Base-by-base conservation (phyloP, 2,113 vertebrate species). In the Machaerirhynchus nigripectus region DNA sequence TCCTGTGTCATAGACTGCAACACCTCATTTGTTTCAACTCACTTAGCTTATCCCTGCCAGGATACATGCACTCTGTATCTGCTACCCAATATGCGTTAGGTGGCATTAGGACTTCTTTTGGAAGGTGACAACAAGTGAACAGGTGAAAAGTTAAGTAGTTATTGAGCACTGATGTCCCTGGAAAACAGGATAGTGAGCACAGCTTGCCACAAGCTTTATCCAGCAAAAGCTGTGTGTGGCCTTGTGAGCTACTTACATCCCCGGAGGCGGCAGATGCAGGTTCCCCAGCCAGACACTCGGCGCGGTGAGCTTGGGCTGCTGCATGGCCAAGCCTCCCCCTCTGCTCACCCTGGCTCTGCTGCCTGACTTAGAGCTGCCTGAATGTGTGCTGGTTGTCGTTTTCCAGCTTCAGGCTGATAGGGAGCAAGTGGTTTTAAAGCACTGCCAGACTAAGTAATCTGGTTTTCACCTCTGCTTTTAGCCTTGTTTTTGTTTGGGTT, bases 21-120 rank as follows among this genome's bases (percentile, higher is more conserved):
- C 93, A 97, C 91, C 69, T 93, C 93, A 95, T 96, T 95, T 96
- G 63, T 96, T 97, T 90, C 85, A 74, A 53, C 81, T 96, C 81
- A 50, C 83, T 93, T 84, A 87, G 65, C 60, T 89, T 95, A 84
- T 82, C 86, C 71, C 89, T 90, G 82, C 93, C 69, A 89, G 78
- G 64, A 91, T 64, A 63, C n/a, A 14, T 0, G 2, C 35, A 71
- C 35, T 68, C 46, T 27, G 16, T 50, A 60, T 81, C 89, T 84
- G 74, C 93, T 81, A 63, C 75, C 70, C 4, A 9, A 46, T 42
- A 65, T 0, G 0, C 42, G 12, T 70, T 63, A 74, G 75, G 75
- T 86, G 76, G 74, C 42, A 46, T 39, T 68, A 95, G 71, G 37
- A 37, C n/a, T 77, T 64, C 84, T 82, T 96, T 84, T 82, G 70